phyloP scores from a whole-genome alignment of 1,140 invertebrate genomes.

The Aradophagus sp. region DNA sequence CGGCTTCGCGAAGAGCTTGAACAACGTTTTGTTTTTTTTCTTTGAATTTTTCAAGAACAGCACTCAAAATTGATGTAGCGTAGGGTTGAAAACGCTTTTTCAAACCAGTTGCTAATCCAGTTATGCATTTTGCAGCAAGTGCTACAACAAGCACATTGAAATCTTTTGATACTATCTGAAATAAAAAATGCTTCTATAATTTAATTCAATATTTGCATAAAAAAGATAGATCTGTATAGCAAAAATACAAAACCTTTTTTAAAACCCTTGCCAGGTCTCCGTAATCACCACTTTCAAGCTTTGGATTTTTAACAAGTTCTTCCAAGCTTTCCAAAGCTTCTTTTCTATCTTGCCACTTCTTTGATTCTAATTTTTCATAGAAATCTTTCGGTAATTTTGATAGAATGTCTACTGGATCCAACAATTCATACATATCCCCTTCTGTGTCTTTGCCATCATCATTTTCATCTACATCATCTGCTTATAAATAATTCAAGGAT shows the following conservation, averaged over 20 bases:
- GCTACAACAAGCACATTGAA: constrained; percentile 95
- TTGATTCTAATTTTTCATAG: constrained; percentile 95
- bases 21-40: constrained; percentile 97
- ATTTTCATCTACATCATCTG: constrained; percentile 77
- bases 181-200: constrained; percentile 30
- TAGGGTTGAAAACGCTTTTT: constrained; percentile 92
- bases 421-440: constrained; percentile 92
- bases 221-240: too few relatives aligned
- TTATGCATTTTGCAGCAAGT: constrained; percentile 89
- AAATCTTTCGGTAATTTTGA: constrained; percentile 96
- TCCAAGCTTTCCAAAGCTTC: constrained; percentile 90
- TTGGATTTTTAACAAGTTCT: constrained; percentile 86
- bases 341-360: constrained; percentile 98
- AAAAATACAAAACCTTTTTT: too few relatives aligned
- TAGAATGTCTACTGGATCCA: constrained; percentile 94
- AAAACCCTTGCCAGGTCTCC: constrained; percentile 90
- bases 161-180: constrained; percentile 90
- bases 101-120: constrained; percentile 88
- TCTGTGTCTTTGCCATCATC: constrained; percentile 79
- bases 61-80: constrained; percentile 85
- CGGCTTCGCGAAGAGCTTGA: constrained; percentile 88
- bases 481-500: constrained; percentile 6
- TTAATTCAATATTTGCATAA: background rate
- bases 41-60: constrained; percentile 96
- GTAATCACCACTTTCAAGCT: constrained; percentile 93